Evolutionary conservation across 2,888 invertebrate genomes (phyloP), one percentile per base, ranked within the genome.

Genomic region (Tuta absoluta): DNA sequence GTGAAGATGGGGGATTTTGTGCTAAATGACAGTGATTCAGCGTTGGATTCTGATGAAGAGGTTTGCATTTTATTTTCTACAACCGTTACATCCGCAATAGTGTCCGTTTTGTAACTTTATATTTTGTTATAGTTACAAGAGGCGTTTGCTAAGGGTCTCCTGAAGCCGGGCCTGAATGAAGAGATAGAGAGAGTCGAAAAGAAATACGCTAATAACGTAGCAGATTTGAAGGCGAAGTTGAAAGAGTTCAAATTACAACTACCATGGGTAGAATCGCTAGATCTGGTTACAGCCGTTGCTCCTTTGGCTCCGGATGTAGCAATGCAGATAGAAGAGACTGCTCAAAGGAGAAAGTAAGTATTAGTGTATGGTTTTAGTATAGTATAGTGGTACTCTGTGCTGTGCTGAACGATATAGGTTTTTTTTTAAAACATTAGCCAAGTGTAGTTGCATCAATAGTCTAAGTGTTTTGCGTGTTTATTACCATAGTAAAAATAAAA

Each of bases 261-360:
- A 63, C 94, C 95, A 71, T 99, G 98, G 98, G 78, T 96, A 1
- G 98, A 99, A 85, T 93, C 94, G 12, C 84, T 99, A 65, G 98
- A 98, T 76, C 91, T 97, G 74, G 90, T 95, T 0, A 97, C 95
- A 70, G 91, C 93, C 21, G 93, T 95, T 23, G 97, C 98, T 0
- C 95, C 97, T 0, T 79, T 97, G 77, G 97, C 97, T 0, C 97
- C 97, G 0, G 97, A 98, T 82, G 87, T 97, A 45, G 96, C 95
- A 0, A 81, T 96, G 45, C 95, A 96, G 79, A 89, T 97, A 77
- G 94, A 95, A 73, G 94, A 95, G 65, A 95, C 96, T 63, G 95
- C 96, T 76, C 93, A 94, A 64, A 94, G 94, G 74, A 92, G 96
- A 72, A 92, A 91, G 92, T 91, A 73, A 74, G 87, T 71, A 51